phyloP scores from a whole-genome alignment of 2,888 invertebrate species.

The Capitulum mitella region DNA sequence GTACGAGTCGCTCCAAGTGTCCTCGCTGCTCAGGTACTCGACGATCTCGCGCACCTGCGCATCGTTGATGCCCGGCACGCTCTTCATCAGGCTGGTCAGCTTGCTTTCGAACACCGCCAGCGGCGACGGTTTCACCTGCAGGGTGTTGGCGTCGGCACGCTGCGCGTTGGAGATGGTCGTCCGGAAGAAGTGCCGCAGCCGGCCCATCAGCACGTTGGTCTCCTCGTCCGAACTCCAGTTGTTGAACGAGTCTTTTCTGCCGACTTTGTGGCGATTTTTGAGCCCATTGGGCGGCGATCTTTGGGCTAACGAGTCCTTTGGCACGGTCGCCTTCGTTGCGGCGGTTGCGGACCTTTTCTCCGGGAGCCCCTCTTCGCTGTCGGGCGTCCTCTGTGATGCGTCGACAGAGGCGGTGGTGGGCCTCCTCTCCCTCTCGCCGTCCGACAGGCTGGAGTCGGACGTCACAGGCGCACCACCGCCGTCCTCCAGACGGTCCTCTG shows the following conservation, averaged over 20 bases:
- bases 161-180: slow-evolving; percentile 65
- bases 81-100: slow-evolving; percentile 82
- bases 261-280: slow-evolving; percentile 67
- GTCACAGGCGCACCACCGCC: slow-evolving; percentile 33
- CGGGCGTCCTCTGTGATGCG: neutral
- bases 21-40: slow-evolving; percentile 83
- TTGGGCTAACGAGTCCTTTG: slow-evolving; percentile 40
- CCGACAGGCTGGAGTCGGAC: slow-evolving; percentile 50
- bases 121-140: slow-evolving; percentile 64
- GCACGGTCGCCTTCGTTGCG: neutral
- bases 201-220: slow-evolving; percentile 90
- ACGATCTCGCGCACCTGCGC: slow-evolving; percentile 86
- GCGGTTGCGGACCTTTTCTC: neutral
- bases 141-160: slow-evolving; percentile 10
- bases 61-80: slow-evolving; percentile 81
- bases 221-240: slow-evolving; percentile 92
- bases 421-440: slow-evolving; percentile 38
- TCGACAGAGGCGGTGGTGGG: neutral
- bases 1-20: slow-evolving; percentile 88
- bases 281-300: slow-evolving; percentile 44
- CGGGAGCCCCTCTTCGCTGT: neutral
- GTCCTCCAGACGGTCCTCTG: slow-evolving; percentile 37
- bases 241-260: slow-evolving; percentile 57
- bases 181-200: slow-evolving; percentile 86
- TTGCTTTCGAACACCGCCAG: slow-evolving; percentile 83